Percentiles rank a stretch among this genome's conserved stretches.
phyloP scores from a whole-genome alignment of 2,888 invertebrate species.

The Pseudococcus longispinus region DNA sequence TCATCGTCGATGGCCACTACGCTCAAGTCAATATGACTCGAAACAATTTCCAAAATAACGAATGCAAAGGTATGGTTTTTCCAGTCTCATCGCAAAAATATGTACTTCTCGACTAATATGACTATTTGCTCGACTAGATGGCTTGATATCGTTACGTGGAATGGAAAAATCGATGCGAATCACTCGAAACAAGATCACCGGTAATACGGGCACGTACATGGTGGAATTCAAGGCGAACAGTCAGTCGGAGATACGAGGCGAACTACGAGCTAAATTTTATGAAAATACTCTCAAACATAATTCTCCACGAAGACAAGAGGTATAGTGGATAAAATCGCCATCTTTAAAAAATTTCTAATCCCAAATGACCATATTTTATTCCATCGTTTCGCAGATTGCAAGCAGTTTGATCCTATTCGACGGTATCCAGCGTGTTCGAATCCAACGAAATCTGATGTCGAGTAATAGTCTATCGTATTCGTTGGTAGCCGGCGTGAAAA shows the following conservation, averaged over 20 bases:
- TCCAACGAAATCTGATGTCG: constrained; percentile 87
- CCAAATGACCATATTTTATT: neutral
- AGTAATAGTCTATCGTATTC: constrained; percentile 87
- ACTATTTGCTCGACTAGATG: constrained; percentile 63
- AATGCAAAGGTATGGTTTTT: constrained; percentile 68
- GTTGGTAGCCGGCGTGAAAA: constrained; percentile 87
- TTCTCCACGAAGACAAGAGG: constrained; percentile 65
- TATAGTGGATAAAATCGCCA: constrained; percentile 33
- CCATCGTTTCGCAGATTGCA: constrained; percentile 61
- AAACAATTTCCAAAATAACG: constrained; percentile 84
- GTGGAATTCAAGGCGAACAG: constrained; percentile 88
- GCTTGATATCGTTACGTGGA: constrained; percentile 82
- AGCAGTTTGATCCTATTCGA: constrained; percentile 89
- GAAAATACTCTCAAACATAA: constrained; percentile 76
- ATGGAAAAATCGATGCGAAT: constrained; percentile 96
- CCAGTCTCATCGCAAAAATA: neutral
- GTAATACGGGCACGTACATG: constrained; percentile 82
- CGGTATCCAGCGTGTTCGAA: constrained; percentile 91
- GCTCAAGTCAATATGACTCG: constrained; percentile 85
- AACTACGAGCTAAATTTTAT: constrained; percentile 79
- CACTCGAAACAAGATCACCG: constrained; percentile 77
- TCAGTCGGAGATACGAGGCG: constrained; percentile 90
- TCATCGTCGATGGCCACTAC: constrained; percentile 92
- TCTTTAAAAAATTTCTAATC: neutral
- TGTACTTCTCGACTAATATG: neutral